Evolutionary conservation across 2,888 invertebrate genomes (phyloP), one percentile per base, ranked within the genome.

Genomic region (Lissonota sp.): DNA sequence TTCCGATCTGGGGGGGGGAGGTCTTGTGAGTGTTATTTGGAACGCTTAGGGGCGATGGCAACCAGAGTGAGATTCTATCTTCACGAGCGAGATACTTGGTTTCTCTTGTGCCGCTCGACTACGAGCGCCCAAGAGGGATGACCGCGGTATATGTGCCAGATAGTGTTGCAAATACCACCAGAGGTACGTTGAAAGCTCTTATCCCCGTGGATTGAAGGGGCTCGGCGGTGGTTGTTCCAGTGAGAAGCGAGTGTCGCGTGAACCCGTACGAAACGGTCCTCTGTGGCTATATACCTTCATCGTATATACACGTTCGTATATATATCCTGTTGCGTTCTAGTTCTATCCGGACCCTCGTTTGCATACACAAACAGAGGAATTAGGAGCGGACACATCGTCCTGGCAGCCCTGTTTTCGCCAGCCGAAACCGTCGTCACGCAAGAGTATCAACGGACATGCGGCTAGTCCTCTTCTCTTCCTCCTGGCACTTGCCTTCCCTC

Each of bases 311-410:
- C 51, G 40, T 51, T 51, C 16, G n/a, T 72, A 26, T 26, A 26
- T 26, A 26, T 26, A 26, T 26, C 26, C 26, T 26, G 26, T 60
- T 42, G 53, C 62, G 49, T 57, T 57, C 40, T 66, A 76, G 63
- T 72, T 79, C 78, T 81, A n/a, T n/a, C 84, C 79, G 86, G 86
- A 86, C 84, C 87, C 85, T 88, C 88, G 88, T 90, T 90, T 89
- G 89, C 89, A 89, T 90, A 90, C 83, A 84, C 89, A 90, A 90
- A 90, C 88, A 88, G 86, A 84, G 88, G 87, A 87, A 88, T 90
- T 88, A 88, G 87, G 86, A 81, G 77, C 84, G 86, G 84, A 85
- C 86, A 86, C 86, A 87, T 85, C 80, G 85, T 81, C 79, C 70
- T 74, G 73, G 71, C 79, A 79, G 79, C 83, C 67, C 26, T 26